Evolutionary conservation across 2,797 vertebrate species (phyloP).

Genomic region (Melanotaenia parkinsoni): DNA sequence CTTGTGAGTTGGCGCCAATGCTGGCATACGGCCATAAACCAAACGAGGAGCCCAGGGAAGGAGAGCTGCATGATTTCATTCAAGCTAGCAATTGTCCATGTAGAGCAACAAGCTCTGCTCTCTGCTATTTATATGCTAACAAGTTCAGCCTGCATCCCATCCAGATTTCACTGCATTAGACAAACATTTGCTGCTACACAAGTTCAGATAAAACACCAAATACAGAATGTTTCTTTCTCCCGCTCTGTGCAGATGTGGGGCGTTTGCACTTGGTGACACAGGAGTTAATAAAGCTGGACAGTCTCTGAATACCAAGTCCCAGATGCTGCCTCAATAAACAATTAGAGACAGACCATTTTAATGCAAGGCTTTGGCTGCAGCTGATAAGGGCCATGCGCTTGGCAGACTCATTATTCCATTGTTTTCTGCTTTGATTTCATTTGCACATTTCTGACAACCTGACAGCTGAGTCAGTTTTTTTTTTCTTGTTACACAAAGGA

Average conservation of each 20-base stretch:
- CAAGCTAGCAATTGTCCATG: slow-evolving; percentile 39
- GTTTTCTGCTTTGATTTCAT: slow-evolving; percentile 62
- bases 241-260: slow-evolving; percentile 15
- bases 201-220: slow-evolving; percentile 57
- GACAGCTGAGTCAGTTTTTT: slow-evolving; percentile 39
- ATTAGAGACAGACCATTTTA: slow-evolving; percentile 65
- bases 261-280: slow-evolving; percentile 60
- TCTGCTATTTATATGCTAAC: slow-evolving; percentile 76
- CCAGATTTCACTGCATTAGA: slow-evolving; percentile 56
- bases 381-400: slow-evolving; percentile 58
- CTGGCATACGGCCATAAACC: slow-evolving; percentile 52
- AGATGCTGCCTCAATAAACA: slow-evolving; percentile 63
- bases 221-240: slow-evolving; percentile 21
- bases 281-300: slow-evolving; percentile 71
- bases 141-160: slow-evolving; percentile 55
- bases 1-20: slow-evolving; percentile 28
- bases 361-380: slow-evolving; percentile 57
- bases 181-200: slow-evolving; percentile 74
- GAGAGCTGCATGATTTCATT: slow-evolving; percentile 46
- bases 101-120: slow-evolving; percentile 51
- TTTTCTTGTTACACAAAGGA: slow-evolving; percentile 26
- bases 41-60: slow-evolving; percentile 37
- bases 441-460: slow-evolving; percentile 53
- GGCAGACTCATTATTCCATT: slow-evolving; percentile 56
- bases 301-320: slow-evolving; percentile 64